Percentiles rank a stretch among this genome's conserved stretches.
Conservation (phyloP, 2,113 vertebrate genomes). For the Callocephalon fimbriatum region DNA sequence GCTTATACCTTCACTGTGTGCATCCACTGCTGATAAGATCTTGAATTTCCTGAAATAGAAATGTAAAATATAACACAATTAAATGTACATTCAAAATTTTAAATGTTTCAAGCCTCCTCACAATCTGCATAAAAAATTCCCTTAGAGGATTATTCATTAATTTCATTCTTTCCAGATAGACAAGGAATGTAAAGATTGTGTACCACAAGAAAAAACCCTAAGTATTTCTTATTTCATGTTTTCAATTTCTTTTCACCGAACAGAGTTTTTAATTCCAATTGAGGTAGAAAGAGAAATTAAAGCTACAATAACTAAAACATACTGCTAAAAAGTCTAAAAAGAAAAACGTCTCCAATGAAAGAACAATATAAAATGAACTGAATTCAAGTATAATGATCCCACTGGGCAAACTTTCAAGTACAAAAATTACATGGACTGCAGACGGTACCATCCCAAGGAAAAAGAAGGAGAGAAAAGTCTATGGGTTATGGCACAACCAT, state of each 20-base stretch:
- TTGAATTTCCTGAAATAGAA: constrained; percentile 85
- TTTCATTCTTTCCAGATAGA: not conserved
- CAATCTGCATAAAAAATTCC: not conserved
- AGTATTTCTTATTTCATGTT: not conserved
- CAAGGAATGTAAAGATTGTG: not conserved
- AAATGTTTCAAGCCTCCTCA: not conserved
- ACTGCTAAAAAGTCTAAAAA: not conserved
- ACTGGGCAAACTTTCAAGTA: not conserved
- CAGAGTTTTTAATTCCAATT: not conserved
- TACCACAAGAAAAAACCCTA: not conserved
- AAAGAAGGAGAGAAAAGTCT: not conserved
- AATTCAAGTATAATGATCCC: not conserved
- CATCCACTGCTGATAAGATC: constrained; percentile 95
- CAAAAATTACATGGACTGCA: not conserved
- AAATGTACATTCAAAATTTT: not conserved
- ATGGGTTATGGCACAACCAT: not conserved
- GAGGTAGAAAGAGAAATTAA: not conserved
- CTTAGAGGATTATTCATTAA: not conserved
- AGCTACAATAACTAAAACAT: not conserved
- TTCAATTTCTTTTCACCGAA: not conserved
- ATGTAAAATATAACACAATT: not conserved
- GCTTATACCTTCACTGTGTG: constrained; percentile 91
- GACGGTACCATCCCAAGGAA: not conserved
- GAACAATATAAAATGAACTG: not conserved
- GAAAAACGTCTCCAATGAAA: not conserved